These are phyloP conservation scores for Acanthosoma haemorrhoidale DNA, from an alignment of 2,888 invertebrate species.

Conservation along the genomic window DNA sequence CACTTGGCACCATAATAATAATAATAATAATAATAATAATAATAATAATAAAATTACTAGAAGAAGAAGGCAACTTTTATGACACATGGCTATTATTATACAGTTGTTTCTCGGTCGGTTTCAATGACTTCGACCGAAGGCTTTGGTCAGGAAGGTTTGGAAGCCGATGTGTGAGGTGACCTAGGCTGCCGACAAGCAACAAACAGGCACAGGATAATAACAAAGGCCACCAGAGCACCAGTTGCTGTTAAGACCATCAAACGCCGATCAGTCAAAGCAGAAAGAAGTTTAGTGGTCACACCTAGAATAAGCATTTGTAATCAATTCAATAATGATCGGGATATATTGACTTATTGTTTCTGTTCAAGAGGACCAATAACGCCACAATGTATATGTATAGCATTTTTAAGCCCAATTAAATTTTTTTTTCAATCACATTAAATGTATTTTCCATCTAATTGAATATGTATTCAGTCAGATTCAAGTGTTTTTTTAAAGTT, in stretches of 20 bases:
- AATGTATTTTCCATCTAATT: too few species aligned
- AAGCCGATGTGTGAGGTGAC: slow-evolving; percentile 28
- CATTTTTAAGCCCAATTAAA: too few species aligned
- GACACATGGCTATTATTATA: slow-evolving; percentile 53
- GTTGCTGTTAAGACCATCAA: slow-evolving; percentile 1
- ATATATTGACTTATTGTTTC: too few species aligned
- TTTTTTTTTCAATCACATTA: too few species aligned
- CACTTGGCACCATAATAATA: slow-evolving; percentile 21
- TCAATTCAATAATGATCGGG: too few species aligned
- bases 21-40: too few species aligned
- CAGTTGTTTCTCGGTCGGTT: slow-evolving; percentile 88
- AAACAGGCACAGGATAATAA: slow-evolving; percentile 35
- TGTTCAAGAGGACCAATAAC: too few species aligned
- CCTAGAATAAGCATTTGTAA: slow-evolving; percentile 14
- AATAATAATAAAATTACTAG: slow-evolving; percentile 3
- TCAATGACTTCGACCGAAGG: slow-evolving; percentile 87
- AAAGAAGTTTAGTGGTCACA: slow-evolving; percentile 36
- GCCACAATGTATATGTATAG: too few species aligned
- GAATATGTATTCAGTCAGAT: too few species aligned
- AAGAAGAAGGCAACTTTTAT: slow-evolving; percentile 5
- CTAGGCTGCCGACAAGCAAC: slow-evolving; percentile 35
- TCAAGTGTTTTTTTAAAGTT: too few species aligned
- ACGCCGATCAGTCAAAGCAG: slow-evolving; percentile 29
- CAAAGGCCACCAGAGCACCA: slow-evolving; percentile 30
- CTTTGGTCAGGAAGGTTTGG: slow-evolving; percentile 59